Conservation (phyloP, 2,113 vertebrate species). For the Sprattus sprattus region DNA sequence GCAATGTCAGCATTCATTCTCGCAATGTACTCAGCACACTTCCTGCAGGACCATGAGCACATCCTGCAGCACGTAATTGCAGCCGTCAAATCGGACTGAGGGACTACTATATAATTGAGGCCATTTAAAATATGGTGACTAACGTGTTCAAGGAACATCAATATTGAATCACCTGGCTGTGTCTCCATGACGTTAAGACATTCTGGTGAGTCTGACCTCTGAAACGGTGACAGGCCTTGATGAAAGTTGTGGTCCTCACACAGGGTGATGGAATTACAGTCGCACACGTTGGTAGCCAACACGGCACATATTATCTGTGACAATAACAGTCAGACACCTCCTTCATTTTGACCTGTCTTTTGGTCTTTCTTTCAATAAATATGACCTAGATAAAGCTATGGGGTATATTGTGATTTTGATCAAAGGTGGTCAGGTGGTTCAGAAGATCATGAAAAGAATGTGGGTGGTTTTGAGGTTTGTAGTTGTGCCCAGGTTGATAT, state of each 20-base stretch:
- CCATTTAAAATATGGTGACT: neutral
- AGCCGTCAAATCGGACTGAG: neutral
- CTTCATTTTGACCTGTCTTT: neutral
- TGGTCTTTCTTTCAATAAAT: neutral
- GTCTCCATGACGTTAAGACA: neutral
- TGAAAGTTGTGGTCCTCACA: slow-evolving; percentile 13
- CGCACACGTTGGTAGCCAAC: neutral
- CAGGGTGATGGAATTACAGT: slow-evolving; percentile 37
- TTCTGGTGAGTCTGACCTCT: neutral
- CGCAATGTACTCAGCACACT: neutral
- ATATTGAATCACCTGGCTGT: neutral
- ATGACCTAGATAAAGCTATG: neutral
- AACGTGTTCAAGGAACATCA: neutral
- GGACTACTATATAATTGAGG: neutral
- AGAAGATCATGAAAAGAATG: neutral
- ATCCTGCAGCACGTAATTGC: neutral
- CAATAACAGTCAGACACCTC: rapidly evolving
- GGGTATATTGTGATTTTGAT: too few relatives aligned
- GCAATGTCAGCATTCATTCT: neutral
- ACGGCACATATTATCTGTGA: slow-evolving; percentile 24
- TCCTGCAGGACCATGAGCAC: neutral
- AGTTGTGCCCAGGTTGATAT: too few relatives aligned
- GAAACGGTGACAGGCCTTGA: neutral
- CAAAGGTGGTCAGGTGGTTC: neutral
- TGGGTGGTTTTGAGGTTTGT: neutral